Percentiles rank a stretch among this genome's conserved stretches.
Evolutionary conservation across 2,888 invertebrate species (phyloP).

Genomic region (Zaprionus bogoriensis): DNA sequence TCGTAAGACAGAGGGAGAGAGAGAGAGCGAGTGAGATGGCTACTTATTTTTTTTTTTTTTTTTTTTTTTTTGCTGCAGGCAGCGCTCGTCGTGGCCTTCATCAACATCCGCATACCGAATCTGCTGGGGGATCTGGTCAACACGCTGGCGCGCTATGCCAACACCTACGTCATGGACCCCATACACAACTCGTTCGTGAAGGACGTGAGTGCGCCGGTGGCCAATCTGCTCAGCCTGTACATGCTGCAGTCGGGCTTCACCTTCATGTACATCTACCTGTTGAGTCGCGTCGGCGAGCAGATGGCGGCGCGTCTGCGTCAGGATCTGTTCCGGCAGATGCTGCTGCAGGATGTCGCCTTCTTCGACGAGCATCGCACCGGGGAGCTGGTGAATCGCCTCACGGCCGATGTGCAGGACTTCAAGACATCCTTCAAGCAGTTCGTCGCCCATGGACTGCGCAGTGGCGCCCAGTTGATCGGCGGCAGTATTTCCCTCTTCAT

Average conservation of each 20-base stretch:
- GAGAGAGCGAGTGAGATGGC: not conserved
- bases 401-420: conserved; percentile 97
- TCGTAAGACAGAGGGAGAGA: conserved; percentile 83
- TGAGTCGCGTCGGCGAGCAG: conserved; percentile 94
- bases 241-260: conserved; percentile 88
- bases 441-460: conserved; percentile 95
- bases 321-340: conserved; percentile 91
- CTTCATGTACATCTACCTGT: conserved; percentile 93
- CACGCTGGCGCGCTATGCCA: conserved; percentile 86
- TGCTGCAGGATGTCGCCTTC: conserved; percentile 93
- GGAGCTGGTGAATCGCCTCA: conserved; percentile 94
- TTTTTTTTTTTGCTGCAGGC: conserved; percentile 85
- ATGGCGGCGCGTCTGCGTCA: conserved; percentile 92
- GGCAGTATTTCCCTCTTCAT: conserved; percentile 86
- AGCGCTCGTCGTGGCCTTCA: conserved; percentile 92
- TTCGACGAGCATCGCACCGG: conserved; percentile 96
- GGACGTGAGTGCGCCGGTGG: conserved; percentile 80
- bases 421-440: conserved; percentile 97
- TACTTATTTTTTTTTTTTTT: conserved; percentile 3
- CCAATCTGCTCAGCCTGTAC: conserved; percentile 81
- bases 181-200: conserved; percentile 79
- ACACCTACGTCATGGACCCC: conserved; percentile 82
- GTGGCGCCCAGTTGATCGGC: conserved; percentile 90
- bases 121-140: conserved; percentile 93
- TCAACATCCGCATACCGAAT: conserved; percentile 95